A percentile compares a stretch with the other conserved stretches of the same genome.
Conservation (phyloP, 2,113 vertebrate genomes). For the Podarcis cretensis region DNA sequence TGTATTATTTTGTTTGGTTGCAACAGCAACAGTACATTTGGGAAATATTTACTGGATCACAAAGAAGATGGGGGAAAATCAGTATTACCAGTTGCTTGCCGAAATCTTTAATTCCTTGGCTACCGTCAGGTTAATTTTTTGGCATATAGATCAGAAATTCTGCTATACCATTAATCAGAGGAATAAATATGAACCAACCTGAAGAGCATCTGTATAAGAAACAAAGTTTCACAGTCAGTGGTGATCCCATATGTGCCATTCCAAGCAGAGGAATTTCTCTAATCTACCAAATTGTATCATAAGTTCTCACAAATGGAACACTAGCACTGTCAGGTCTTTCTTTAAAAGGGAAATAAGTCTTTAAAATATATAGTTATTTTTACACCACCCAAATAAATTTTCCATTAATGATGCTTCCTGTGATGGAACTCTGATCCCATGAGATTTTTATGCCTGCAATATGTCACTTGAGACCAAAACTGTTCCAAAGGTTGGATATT, state of each 20-base stretch:
- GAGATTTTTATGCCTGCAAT: not conserved
- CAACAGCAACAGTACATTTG: slow-evolving; percentile 70
- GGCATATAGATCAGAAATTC: slow-evolving; percentile 77
- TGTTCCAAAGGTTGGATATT: not conserved
- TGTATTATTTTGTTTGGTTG: slow-evolving; percentile 73
- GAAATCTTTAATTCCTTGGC: slow-evolving; percentile 70
- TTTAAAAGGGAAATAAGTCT: slow-evolving; percentile 50
- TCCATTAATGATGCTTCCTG: slow-evolving; percentile 29
- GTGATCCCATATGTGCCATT: slow-evolving; percentile 69
- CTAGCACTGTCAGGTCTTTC: slow-evolving; percentile 49
- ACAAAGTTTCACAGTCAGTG: slow-evolving; percentile 75
- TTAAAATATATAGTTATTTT: slow-evolving; percentile 57
- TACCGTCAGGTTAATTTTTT: slow-evolving; percentile 74
- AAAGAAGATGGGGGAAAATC: slow-evolving; percentile 77
- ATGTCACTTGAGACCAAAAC: slow-evolving; percentile 9
- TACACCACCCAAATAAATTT: slow-evolving; percentile 41
- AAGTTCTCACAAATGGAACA: slow-evolving; percentile 65
- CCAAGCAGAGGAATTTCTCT: slow-evolving; percentile 62
- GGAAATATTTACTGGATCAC: slow-evolving; percentile 74
- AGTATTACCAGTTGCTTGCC: slow-evolving; percentile 73
- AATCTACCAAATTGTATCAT: slow-evolving; percentile 70
- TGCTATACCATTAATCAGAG: slow-evolving; percentile 80
- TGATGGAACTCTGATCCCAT: slow-evolving; percentile 11
- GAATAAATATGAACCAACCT: slow-evolving; percentile 80
- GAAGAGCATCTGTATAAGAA: slow-evolving; percentile 75